These are phyloP conservation scores for Enteromius fasciolatus DNA, from an alignment of 2,797 vertebrate species.

Conservation along the genomic window DNA sequence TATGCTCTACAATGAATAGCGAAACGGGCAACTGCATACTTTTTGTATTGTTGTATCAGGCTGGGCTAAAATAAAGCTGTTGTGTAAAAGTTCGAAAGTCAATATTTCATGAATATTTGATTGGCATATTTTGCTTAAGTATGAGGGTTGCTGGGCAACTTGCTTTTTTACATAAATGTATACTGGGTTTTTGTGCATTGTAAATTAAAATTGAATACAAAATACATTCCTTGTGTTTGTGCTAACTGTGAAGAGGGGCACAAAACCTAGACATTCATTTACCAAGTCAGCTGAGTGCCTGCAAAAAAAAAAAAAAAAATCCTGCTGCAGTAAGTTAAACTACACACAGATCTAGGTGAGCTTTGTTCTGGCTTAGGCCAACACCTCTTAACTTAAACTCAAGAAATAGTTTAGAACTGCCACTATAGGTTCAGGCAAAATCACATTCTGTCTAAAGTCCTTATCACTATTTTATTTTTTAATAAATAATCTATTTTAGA, in stretches of 20 bases:
- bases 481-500: too few relatives aligned
- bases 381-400: background rate
- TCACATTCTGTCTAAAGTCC: background rate
- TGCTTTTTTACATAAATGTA: conserved; percentile 72
- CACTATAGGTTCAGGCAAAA: background rate
- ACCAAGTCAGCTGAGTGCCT: background rate
- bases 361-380: background rate
- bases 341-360: too few relatives aligned
- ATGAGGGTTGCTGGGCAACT: conserved; percentile 78
- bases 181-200: conserved; percentile 67
- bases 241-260: background rate
- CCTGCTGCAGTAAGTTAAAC: background rate
- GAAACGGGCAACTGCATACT: background rate
- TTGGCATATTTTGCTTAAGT: conserved; percentile 62
- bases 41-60: conserved; percentile 40
- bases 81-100: conserved; percentile 48
- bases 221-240: conserved; percentile 49
- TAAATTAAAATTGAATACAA: conserved; percentile 78
- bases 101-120: conserved; percentile 60
- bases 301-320: background rate
- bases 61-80: conserved; percentile 34
- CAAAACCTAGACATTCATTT: conserved; percentile 14
- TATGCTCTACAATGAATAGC: conserved; percentile 54
- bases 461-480: too few relatives aligned
- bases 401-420: background rate